These are phyloP conservation scores for Melanogrammus aeglefinus DNA, from an alignment of 2,797 vertebrate species.

Conservation along the genomic window DNA sequence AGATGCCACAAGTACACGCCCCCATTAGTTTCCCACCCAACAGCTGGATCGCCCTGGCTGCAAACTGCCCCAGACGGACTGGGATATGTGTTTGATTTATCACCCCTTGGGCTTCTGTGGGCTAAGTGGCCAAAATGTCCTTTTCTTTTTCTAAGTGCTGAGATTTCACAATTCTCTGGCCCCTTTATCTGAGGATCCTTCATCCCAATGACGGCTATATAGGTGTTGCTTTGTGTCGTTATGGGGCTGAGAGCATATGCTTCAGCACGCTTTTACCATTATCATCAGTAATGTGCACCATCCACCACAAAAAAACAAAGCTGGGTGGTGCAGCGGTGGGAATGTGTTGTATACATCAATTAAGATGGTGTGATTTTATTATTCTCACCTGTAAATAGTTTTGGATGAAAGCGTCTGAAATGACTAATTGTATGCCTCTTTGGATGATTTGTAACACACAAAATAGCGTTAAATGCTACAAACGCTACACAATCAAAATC, in stretches of 20 bases:
- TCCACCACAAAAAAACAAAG: background rate
- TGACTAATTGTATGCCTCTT: background rate
- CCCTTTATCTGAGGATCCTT: too few relatives aligned
- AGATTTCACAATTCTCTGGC: slow-evolving; percentile 39
- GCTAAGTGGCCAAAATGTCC: slow-evolving; percentile 60
- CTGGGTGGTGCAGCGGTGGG: background rate
- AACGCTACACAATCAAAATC: background rate
- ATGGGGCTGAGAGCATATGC: background rate
- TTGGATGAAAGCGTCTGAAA: too few relatives aligned
- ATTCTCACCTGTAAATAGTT: background rate
- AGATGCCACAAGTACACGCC: slow-evolving; percentile 65
- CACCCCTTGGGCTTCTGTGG: slow-evolving; percentile 42
- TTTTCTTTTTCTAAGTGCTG: slow-evolving; percentile 37
- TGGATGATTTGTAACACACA: background rate
- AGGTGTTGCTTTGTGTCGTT: background rate
- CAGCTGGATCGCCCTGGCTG: slow-evolving; percentile 61
- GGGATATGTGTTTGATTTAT: slow-evolving; percentile 66
- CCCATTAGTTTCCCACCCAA: slow-evolving; percentile 62
- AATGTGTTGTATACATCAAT: background rate
- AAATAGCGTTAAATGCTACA: background rate
- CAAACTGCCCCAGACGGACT: slow-evolving; percentile 58
- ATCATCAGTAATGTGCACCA: background rate
- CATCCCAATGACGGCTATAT: too few relatives aligned
- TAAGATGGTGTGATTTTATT: background rate
- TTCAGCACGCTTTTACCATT: background rate